These are phyloP conservation scores for Artemia franciscana DNA, from an alignment of 1,140 invertebrate genomes.

Conservation along the genomic window DNA sequence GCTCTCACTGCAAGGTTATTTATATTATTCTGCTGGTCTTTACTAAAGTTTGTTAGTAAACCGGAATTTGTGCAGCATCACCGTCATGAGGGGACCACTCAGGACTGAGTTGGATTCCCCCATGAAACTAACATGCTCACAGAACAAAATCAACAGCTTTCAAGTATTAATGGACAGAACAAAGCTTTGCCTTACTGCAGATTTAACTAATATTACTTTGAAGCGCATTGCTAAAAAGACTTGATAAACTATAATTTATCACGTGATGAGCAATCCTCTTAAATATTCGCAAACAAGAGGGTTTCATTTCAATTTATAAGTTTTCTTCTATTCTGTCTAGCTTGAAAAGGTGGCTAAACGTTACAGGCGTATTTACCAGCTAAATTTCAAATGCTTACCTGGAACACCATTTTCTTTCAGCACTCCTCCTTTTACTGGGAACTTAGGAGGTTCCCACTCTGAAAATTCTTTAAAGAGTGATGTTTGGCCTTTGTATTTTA, in stretches of 20 bases:
- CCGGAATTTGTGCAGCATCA: too few species aligned
- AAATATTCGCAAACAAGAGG: neutral
- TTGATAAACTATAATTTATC: neutral
- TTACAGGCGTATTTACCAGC: too few species aligned
- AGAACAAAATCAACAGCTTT: too few species aligned
- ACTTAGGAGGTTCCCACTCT: neutral
- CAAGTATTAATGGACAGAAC: too few species aligned
- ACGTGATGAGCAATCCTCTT: neutral
- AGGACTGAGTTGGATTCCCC: too few species aligned
- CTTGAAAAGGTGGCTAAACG: too few species aligned
- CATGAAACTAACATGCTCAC: too few species aligned
- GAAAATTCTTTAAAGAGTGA: neutral
- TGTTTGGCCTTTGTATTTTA: neutral
- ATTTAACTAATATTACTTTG: neutral
- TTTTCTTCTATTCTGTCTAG: neutral
- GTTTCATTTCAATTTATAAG: neutral
- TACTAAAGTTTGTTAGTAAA: too few species aligned
- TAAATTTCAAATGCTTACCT: neutral
- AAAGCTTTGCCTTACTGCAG: too few species aligned
- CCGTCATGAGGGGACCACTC: too few species aligned
- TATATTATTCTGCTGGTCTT: too few species aligned
- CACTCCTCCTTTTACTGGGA: neutral
- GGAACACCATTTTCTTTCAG: neutral
- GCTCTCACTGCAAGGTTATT: too few species aligned
- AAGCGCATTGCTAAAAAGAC: neutral